A percentile compares a stretch with the other conserved stretches of the same genome.
Conservation (phyloP, 2,888 invertebrate genomes). For the Tuta absoluta region DNA sequence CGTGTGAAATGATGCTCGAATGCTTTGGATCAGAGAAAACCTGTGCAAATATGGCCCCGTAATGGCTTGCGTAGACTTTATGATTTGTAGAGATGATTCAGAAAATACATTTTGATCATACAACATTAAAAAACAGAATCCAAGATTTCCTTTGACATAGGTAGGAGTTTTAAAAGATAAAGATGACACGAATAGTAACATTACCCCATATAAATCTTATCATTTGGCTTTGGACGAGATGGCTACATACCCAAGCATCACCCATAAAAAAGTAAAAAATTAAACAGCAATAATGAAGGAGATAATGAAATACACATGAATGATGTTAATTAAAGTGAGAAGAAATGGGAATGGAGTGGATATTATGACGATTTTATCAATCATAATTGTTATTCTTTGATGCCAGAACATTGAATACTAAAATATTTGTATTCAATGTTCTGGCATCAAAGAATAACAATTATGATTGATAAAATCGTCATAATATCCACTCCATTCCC, state of each 20-base stretch:
- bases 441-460: slow-evolving; percentile 7
- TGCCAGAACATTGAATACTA: too few species aligned
- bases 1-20: slow-evolving; percentile 38
- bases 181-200: background rate
- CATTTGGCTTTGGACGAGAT: too few species aligned
- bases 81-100: slow-evolving; percentile 38
- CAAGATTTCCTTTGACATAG: too few species aligned
- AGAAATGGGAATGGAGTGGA: slow-evolving; percentile 12
- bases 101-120: background rate
- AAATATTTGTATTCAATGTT: too few species aligned
- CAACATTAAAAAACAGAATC: background rate
- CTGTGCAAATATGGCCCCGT: slow-evolving; percentile 59
- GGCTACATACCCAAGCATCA: too few species aligned
- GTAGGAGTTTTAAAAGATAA: too few species aligned
- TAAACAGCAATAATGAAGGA: background rate
- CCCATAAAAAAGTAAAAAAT: too few species aligned
- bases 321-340: background rate
- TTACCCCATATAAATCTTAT: too few species aligned
- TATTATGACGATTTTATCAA: background rate
- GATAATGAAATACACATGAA: background rate
- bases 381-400: slow-evolving; percentile 10
- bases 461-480: slow-evolving; percentile 2
- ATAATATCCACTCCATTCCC: slow-evolving; percentile 10
- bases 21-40: slow-evolving; percentile 39
- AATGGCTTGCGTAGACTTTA: slow-evolving; percentile 51